Evolutionary conservation across 2,888 invertebrate species (phyloP), one percentile per base, ranked within the genome.

Genomic region (Lordiphosa fenestrarum): DNA sequence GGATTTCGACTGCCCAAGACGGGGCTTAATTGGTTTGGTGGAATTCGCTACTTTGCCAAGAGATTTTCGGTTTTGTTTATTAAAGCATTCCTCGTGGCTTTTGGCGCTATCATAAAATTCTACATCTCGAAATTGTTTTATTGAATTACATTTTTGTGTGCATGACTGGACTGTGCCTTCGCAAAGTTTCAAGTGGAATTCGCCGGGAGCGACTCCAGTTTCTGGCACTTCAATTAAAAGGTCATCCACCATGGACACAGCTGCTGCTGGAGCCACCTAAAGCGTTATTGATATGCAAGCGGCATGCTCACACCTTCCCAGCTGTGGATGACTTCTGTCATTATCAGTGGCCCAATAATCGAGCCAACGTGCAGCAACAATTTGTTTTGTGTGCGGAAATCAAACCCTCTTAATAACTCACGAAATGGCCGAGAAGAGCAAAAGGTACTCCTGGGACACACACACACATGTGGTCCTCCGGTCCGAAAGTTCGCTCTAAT

Each of bases 221-320:
- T n/a, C n/a, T n/a, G n/a, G n/a, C n/a, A n/a, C 81, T 84, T 80
- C 86, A 87, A 87, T 87, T 87, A 87, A 84, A 86, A 85, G 83
- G 77, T 73, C 87, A 87, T 87, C 87, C 87, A 59, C 78, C 82
- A 82, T 78, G 77, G 71, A 69, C 80, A 85, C 81, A 81, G 81
- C 73, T 85, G n/a, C n/a, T n/a, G 81, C 66, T 63, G 80, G 55
- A 60, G 51, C 36, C 39, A 67, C 44, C 77, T 73, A n/a, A n/a
- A n/a, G n/a, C n/a, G n/a, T n/a, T 84, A 78, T 78, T 78, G 78
- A 84, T 78, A 78, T 82, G 78, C 71, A 71, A 35, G 67, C 65
- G 61, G 74, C 84, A 78, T 72, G 82, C 78, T 84, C 82, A 62
- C 81, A 80, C 78, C 84, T 84, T 70, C 21, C 46, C 36, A 21